These are phyloP conservation scores for Ophion obscuratus DNA, from an alignment of 2,888 invertebrate genomes.

Conservation along the genomic window DNA sequence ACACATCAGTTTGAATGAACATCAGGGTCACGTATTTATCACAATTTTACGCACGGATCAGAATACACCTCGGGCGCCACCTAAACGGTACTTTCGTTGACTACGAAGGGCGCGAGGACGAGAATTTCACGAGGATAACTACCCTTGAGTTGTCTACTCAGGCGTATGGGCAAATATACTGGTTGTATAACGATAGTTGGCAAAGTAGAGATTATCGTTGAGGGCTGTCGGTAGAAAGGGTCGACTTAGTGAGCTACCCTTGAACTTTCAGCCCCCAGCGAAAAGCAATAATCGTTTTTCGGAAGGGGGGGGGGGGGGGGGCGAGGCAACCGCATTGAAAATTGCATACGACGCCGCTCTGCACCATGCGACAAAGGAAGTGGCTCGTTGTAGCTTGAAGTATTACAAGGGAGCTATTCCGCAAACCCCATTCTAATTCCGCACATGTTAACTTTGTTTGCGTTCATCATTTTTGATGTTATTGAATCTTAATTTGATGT, in stretches of 20 bases:
- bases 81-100: slow-evolving; percentile 30
- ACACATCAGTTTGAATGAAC: too few species aligned
- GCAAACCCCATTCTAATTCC: too few species aligned
- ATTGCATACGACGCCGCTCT: slow-evolving; percentile 19
- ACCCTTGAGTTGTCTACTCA: slow-evolving; percentile 8
- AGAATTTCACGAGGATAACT: slow-evolving; percentile 26
- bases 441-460: too few species aligned
- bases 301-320: not conserved
- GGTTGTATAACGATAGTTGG: slow-evolving; percentile 48
- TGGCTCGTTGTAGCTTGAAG: not conserved
- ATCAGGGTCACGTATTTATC: too few species aligned
- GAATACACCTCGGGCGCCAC: slow-evolving; percentile 21
- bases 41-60: not conserved
- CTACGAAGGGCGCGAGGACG: slow-evolving; percentile 8
- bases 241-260: slow-evolving; percentile 21
- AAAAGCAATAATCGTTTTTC: slow-evolving; percentile 17
- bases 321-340: slow-evolving; percentile 19
- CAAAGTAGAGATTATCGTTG: slow-evolving; percentile 39
- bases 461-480: too few species aligned
- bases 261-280: slow-evolving; percentile 29
- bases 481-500: too few species aligned
- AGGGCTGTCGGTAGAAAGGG: slow-evolving; percentile 20
- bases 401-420: too few species aligned
- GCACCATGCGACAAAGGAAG: slow-evolving; percentile 21
- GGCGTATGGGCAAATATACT: not conserved